Evolutionary conservation across 2,113 vertebrate species (phyloP).

Genomic region (Craseonycteris thonglongyai): DNA sequence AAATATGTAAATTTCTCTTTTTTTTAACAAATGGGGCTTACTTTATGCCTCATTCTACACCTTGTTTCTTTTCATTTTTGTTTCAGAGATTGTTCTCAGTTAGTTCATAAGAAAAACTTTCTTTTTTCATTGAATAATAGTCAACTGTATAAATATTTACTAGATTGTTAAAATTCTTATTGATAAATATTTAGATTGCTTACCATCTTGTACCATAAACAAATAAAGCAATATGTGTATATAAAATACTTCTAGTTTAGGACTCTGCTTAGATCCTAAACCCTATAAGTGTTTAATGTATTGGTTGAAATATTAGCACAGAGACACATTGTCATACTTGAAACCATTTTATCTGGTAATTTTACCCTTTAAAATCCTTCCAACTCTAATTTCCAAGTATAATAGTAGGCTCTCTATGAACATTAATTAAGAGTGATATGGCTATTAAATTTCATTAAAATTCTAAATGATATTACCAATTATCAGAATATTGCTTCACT

Average conservation of each 20-base stretch:
- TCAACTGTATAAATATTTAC: background rate
- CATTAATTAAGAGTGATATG: constrained; percentile 35
- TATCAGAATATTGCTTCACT: constrained; percentile 24
- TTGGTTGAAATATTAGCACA: background rate
- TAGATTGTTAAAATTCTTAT: background rate
- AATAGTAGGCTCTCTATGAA: background rate
- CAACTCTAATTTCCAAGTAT: background rate
- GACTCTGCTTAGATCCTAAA: background rate
- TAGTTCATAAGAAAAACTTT: background rate
- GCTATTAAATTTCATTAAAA: constrained; percentile 48
- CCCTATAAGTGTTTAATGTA: background rate
- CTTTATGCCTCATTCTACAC: background rate
- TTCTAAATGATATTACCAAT: constrained; percentile 22
- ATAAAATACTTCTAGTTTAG: background rate
- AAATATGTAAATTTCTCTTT: background rate
- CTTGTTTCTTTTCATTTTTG: background rate
- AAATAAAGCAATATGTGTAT: background rate
- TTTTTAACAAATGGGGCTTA: background rate
- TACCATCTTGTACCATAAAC: background rate
- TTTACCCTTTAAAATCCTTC: background rate
- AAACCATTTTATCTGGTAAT: background rate
- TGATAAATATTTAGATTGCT: background rate
- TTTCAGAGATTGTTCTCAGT: background rate
- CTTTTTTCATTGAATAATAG: background rate
- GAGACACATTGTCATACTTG: background rate